A percentile compares a stretch with the other conserved stretches of the same genome.
Conservation (phyloP, 2,888 invertebrate genomes). For the Hypselothyrea guttata region DNA sequence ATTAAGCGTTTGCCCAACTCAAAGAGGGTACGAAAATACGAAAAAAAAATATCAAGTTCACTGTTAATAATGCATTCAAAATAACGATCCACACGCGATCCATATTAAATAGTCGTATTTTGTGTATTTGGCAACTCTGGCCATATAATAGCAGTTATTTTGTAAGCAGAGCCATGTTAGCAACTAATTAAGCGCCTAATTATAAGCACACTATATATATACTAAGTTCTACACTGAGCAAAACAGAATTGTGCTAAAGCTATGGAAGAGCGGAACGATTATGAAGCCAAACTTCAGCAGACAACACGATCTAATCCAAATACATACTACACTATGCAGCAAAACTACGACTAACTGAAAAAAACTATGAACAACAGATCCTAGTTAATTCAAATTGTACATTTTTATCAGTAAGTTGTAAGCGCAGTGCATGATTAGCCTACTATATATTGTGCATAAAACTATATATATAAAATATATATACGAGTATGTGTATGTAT, state of each 20-base stretch:
- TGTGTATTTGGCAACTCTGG: conserved; percentile 30
- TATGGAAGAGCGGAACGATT: neutral
- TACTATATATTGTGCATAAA: conserved; percentile 9
- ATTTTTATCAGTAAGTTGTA: conserved; percentile 73
- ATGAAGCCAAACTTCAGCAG: conserved; percentile 34
- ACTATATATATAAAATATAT: conserved; percentile 11
- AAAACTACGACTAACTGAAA: conserved; percentile 1
- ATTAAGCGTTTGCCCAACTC: conserved; percentile 42
- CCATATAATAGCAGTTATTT: conserved; percentile 53
- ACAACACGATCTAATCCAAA: conserved; percentile 22
- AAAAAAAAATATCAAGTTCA: conserved; percentile 52
- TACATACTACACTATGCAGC: conserved; percentile 10
- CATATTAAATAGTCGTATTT: conserved; percentile 2
- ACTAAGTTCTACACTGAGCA: conserved; percentile 34
- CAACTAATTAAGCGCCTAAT: conserved; percentile 41
- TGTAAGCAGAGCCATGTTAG: conserved; percentile 30
- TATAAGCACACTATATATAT: conserved; percentile 15
- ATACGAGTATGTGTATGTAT: conserved; percentile 31
- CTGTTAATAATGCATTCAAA: conserved; percentile 65
- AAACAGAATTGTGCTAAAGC: neutral
- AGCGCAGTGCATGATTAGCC: conserved; percentile 60
- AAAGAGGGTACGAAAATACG: too few relatives aligned
- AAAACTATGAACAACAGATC: conserved; percentile 52
- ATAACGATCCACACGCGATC: conserved; percentile 40
- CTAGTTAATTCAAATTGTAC: conserved; percentile 75